phyloP scores from a whole-genome alignment of 2,113 vertebrate genomes.

The Neotragus moschatus region DNA sequence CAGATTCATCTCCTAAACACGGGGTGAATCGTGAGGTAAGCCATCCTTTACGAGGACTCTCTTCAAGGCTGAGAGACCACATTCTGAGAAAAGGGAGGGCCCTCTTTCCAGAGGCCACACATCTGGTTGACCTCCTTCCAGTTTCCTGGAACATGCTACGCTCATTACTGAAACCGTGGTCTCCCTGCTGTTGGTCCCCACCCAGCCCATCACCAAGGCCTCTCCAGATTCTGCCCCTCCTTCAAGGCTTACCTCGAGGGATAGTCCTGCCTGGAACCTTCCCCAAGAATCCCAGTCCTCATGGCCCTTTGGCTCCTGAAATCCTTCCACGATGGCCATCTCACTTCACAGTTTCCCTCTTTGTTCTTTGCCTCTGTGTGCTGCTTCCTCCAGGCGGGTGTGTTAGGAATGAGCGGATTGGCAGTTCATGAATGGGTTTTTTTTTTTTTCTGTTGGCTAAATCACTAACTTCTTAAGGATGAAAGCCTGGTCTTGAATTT shows the following conservation, averaged over 20 bases:
- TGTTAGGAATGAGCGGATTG: neutral
- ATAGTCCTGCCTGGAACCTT: neutral
- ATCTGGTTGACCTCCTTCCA: slow-evolving; percentile 31
- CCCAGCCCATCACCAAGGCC: neutral
- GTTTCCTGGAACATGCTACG: slow-evolving; percentile 27
- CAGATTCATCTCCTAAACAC: neutral
- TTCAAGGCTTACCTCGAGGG: neutral
- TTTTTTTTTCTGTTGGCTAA: neutral
- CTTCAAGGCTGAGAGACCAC: neutral
- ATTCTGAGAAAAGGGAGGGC: neutral
- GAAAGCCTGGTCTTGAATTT: neutral
- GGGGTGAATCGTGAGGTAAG: neutral
- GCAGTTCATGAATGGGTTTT: neutral
- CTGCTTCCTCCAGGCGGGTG: neutral
- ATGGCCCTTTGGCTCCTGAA: neutral
- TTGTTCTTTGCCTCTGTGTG: neutral
- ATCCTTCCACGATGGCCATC: neutral
- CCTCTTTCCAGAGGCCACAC: slow-evolving; percentile 23
- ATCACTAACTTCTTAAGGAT: neutral
- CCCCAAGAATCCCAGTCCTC: neutral
- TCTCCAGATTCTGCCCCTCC: neutral
- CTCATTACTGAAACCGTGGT: slow-evolving; percentile 3
- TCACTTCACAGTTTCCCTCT: neutral
- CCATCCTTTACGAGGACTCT: neutral
- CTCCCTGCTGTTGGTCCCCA: neutral